Percentiles rank a stretch among this genome's conserved stretches.
These are phyloP conservation scores for Stichopus chloronotus DNA, from an alignment of 35 echinoderm and acorn worm genomes.

Conservation along the genomic window DNA sequence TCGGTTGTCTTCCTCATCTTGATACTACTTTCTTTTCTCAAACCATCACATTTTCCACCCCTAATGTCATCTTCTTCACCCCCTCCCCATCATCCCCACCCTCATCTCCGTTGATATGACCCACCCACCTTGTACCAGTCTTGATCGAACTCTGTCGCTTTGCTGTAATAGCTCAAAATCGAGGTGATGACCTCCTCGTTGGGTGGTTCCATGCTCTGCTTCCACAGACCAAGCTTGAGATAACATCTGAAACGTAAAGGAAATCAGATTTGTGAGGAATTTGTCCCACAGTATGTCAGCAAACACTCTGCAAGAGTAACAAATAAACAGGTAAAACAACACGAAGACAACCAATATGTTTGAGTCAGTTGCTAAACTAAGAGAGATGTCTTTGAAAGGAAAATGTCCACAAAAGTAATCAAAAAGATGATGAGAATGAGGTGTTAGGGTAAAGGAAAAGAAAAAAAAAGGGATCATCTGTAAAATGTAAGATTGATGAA, in stretches of 20 bases:
- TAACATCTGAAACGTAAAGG: conserved; percentile 78
- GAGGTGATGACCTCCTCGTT: conserved; percentile 79
- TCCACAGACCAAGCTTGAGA: conserved; percentile 94
- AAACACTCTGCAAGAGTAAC: no score
- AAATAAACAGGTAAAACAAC: no score
- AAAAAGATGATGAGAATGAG: no score
- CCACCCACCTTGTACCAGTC: conserved; percentile 93
- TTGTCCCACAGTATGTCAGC: no score
- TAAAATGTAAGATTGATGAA: no score
- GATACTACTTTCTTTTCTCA: no score
- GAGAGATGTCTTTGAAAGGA: no score
- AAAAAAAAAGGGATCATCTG: no score
- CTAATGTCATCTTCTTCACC: neutral
- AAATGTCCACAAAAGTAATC: no score
- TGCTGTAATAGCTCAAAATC: conserved; percentile 82
- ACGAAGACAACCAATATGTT: neutral
- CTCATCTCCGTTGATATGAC: neutral
- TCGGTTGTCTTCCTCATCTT: no score
- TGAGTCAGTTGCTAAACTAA: neutral
- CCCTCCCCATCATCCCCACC: neutral
- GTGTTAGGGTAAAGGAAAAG: no score
- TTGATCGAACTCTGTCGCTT: conserved; percentile 91
- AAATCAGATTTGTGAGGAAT: neutral
- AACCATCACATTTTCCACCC: no score
- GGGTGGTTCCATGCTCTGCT: conserved; percentile 81